A percentile compares a stretch with the other conserved stretches of the same genome.
Evolutionary conservation across 2,113 vertebrate species (phyloP).

Genomic region (Promerops cafer): DNA sequence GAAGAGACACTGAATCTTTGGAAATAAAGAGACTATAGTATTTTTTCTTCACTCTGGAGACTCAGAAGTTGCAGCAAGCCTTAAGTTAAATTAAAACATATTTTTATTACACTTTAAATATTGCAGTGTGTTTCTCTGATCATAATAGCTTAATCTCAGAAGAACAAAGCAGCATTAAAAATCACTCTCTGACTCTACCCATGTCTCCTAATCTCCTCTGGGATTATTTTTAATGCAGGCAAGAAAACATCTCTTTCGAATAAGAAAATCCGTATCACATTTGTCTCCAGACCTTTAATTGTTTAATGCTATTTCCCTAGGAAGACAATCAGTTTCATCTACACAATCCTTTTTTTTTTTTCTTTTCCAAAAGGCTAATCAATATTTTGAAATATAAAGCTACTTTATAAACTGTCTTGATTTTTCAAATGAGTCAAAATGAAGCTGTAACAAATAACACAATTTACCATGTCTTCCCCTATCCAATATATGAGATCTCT

Average conservation of each 20-base stretch:
- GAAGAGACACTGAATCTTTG: not conserved
- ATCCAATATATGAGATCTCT: fast-evolving
- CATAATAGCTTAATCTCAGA: not conserved
- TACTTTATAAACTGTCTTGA: not conserved
- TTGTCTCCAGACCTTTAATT: not conserved
- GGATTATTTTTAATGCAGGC: not conserved
- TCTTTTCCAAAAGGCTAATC: not conserved
- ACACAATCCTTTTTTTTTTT: not conserved
- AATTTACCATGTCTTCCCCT: not conserved
- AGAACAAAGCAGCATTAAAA: not conserved
- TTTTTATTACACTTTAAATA: not conserved
- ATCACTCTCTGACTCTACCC: not conserved
- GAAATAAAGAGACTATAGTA: not conserved
- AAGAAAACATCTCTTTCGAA: not conserved
- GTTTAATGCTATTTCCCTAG: not conserved
- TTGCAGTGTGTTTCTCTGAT: not conserved
- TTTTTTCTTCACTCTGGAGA: not conserved
- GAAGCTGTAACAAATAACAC: not conserved
- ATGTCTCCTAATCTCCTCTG: not conserved
- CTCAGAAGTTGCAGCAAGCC: not conserved
- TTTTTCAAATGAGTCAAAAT: not conserved
- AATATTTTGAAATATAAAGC: not conserved
- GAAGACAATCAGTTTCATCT: not conserved
- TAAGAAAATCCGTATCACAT: not conserved
- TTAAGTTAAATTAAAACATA: not conserved